Percentiles rank a stretch among this genome's conserved stretches.
Evolutionary conservation across 2,113 vertebrate species (phyloP).

Genomic region (Pogona vitticeps): DNA sequence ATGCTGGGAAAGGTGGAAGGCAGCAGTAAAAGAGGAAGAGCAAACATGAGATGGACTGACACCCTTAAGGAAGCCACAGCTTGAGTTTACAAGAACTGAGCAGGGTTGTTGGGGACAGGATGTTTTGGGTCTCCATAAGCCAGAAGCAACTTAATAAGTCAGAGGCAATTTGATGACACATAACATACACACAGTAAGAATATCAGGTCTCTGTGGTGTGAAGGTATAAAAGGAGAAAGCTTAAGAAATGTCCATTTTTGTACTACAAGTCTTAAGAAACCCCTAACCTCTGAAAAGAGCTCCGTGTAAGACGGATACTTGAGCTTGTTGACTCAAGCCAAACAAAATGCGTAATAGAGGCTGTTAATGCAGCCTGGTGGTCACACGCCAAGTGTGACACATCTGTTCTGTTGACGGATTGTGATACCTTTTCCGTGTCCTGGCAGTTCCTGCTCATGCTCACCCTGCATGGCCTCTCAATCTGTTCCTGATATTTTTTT

Average conservation of each 20-base stretch:
- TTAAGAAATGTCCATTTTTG: no score
- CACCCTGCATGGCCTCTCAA: conserved; percentile 8
- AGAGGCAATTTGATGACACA: no score
- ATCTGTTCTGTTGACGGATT: conserved; percentile 36
- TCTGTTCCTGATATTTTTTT: not conserved
- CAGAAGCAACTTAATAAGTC: no score
- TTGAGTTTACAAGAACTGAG: no score
- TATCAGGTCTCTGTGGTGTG: not conserved
- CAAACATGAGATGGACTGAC: no score
- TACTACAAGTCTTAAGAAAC: no score
- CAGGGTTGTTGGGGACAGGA: no score
- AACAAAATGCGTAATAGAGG: not conserved
- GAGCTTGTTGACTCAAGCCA: not conserved
- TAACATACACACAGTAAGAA: not conserved
- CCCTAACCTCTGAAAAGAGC: no score
- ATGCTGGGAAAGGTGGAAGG: no score
- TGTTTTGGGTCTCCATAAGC: no score
- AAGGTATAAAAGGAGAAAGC: not conserved
- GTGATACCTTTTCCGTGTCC: conserved; percentile 30
- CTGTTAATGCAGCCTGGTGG: conserved; percentile 5
- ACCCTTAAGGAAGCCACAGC: no score
- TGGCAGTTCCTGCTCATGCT: conserved; percentile 45
- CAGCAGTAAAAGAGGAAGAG: no score
- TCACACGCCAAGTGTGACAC: conserved; percentile 16
- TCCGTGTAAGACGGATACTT: not conserved